Evolutionary conservation across 1,140 invertebrate species (phyloP).

Genomic region (Orussus abietinus): DNA sequence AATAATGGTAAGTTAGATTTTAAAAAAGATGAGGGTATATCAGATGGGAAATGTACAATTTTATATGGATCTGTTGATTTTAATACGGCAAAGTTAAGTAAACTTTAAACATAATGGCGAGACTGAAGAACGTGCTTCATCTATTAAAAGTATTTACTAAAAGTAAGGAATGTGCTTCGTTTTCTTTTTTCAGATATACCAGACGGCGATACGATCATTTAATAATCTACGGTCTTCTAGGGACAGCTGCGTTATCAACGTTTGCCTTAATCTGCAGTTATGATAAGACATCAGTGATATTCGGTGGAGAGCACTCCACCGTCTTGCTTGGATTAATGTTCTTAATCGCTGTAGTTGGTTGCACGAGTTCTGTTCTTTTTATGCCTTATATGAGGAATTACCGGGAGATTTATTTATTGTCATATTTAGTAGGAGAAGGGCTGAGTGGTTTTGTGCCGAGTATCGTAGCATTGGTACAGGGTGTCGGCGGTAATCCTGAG

Average conservation of each 20-base stretch:
- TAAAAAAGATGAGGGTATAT: too few relatives aligned
- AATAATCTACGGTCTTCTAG: constrained; percentile 65
- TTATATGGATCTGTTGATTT: not conserved
- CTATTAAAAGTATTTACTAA: too few relatives aligned
- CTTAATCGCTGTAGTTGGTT: constrained; percentile 79
- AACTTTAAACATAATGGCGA: not conserved
- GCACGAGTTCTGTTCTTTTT: constrained; percentile 88
- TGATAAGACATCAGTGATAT: constrained; percentile 59
- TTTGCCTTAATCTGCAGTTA: constrained; percentile 74
- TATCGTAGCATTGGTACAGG: constrained; percentile 79
- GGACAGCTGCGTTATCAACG: constrained; percentile 62
- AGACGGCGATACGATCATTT: constrained; percentile 36
- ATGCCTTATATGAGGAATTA: constrained; percentile 87
- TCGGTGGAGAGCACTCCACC: constrained; percentile 63
- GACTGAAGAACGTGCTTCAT: too few relatives aligned
- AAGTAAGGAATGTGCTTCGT: too few relatives aligned
- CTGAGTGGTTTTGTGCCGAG: constrained; percentile 87
- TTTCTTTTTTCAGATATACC: constrained; percentile 37
- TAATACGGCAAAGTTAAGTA: not conserved
- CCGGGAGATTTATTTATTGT: constrained; percentile 67
- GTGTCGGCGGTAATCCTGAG: constrained; percentile 65
- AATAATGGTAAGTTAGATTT: too few relatives aligned
- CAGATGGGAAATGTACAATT: too few relatives aligned
- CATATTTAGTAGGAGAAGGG: constrained; percentile 69
- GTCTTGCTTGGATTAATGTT: constrained; percentile 75